Evolutionary conservation across 2,888 invertebrate genomes (phyloP).

Genomic region (Willowsia nigromaculata): DNA sequence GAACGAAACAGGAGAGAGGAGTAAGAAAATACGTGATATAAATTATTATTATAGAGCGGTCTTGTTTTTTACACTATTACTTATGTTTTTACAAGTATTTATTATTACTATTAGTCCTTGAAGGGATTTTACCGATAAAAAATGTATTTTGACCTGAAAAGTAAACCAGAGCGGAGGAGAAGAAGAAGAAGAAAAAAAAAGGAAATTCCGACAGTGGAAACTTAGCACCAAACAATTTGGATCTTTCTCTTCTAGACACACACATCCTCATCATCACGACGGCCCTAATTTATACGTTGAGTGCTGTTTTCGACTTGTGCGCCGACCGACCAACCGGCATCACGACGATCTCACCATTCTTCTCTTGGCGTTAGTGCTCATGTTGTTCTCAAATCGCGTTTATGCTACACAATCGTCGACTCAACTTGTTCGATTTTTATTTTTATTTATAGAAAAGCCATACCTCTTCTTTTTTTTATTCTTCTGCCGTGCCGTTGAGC

Average conservation of each 20-base stretch:
- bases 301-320: conserved; percentile 28
- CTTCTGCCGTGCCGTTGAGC: neutral
- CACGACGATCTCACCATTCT: neutral
- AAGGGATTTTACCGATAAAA: conserved; percentile 32
- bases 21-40: conserved; percentile 12
- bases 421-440: neutral
- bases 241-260: neutral
- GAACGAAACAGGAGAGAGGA: neutral
- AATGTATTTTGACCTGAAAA: neutral
- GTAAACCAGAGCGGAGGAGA: neutral
- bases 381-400: too few species aligned
- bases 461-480: neutral
- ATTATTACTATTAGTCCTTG: conserved; percentile 20
- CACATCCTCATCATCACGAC: too few species aligned
- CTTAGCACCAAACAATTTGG: conserved; percentile 9
- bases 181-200: neutral
- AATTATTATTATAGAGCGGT: conserved; percentile 1
- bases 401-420: neutral
- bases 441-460: neutral
- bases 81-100: conserved; percentile 18
- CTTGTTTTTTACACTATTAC: neutral
- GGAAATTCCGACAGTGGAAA: conserved; percentile 32
- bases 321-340: conserved; percentile 19
- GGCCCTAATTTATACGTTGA: conserved; percentile 34
- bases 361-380: neutral